phyloP scores from a whole-genome alignment of 2,113 vertebrate genomes.

The Axis porcinus region DNA sequence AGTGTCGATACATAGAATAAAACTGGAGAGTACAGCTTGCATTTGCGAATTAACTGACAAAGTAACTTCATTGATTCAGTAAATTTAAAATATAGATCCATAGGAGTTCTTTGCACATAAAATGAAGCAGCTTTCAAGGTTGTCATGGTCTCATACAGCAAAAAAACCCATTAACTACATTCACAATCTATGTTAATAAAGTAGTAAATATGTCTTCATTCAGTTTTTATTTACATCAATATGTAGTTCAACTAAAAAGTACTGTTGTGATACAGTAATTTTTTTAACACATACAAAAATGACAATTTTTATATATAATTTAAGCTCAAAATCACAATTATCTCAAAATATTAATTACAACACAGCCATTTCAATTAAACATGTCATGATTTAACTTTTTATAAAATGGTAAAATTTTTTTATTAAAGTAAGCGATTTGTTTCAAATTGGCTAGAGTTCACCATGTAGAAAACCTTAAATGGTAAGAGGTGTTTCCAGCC shows the following conservation, averaged over 20 bases:
- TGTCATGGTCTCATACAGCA: slow-evolving; percentile 91
- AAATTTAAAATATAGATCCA: slow-evolving; percentile 88
- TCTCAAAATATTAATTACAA: slow-evolving; percentile 98
- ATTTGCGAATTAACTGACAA: slow-evolving; percentile 90
- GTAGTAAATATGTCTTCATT: slow-evolving; percentile 92
- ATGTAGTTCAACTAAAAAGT: slow-evolving; percentile 88
- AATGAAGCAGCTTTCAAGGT: slow-evolving; percentile 96
- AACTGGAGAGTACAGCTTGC: slow-evolving; percentile 89
- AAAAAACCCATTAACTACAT: slow-evolving; percentile 91
- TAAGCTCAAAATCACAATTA: slow-evolving; percentile 99
- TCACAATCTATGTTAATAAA: slow-evolving; percentile 97
- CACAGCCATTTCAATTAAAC: slow-evolving; percentile 91
- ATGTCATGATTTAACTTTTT: slow-evolving; percentile 78
- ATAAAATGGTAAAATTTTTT: slow-evolving; percentile 85
- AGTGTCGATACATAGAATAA: slow-evolving; percentile 87
- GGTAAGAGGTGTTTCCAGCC: slow-evolving; percentile 68
- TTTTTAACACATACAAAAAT: slow-evolving; percentile 98
- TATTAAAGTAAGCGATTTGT: slow-evolving; percentile 83
- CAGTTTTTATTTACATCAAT: slow-evolving; percentile 96
- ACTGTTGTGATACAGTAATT: slow-evolving; percentile 88
- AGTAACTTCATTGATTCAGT: slow-evolving; percentile 86
- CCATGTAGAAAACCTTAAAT: slow-evolving; percentile 82
- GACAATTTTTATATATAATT: slow-evolving; percentile 93
- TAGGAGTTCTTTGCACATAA: slow-evolving; percentile 93
- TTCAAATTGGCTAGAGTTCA: slow-evolving; percentile 80